Conservation (phyloP, 2,888 invertebrate species). For the Andrena camellia region DNA sequence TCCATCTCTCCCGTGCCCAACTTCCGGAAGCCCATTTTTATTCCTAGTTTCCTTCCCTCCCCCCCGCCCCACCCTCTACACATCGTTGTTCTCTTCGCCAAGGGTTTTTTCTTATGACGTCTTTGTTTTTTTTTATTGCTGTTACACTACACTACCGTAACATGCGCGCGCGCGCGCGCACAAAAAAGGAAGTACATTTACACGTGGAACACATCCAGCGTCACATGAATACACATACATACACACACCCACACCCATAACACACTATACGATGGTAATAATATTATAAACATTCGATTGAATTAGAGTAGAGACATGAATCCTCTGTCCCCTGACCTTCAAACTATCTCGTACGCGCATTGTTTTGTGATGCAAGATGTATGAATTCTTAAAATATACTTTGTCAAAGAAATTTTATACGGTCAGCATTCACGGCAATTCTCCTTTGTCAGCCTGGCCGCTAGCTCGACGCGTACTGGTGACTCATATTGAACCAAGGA, state of each 20-base stretch:
- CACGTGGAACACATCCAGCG: constrained; percentile 64
- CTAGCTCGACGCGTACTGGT: constrained; percentile 40
- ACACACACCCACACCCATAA: not conserved
- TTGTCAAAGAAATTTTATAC: constrained; percentile 41
- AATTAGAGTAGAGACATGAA: constrained; percentile 75
- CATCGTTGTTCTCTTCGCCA: constrained; percentile 81
- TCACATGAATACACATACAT: constrained; percentile 58
- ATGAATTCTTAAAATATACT: constrained; percentile 74
- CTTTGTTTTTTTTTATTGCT: constrained; percentile 80
- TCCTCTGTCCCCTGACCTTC: constrained; percentile 75
- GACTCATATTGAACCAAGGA: constrained; percentile 57
- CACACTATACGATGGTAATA: constrained; percentile 77
- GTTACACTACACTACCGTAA: constrained; percentile 75
- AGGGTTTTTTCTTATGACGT: constrained; percentile 77
- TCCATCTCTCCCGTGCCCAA: constrained; percentile 72
- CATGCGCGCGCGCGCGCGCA: constrained; percentile 71
- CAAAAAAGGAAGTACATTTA: constrained; percentile 49
- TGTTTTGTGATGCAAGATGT: constrained; percentile 81
- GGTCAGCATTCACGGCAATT: constrained; percentile 24
- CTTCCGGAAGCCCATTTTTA: constrained; percentile 75
- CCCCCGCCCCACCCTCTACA: constrained; percentile 54
- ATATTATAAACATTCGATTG: constrained; percentile 78
- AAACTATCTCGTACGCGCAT: constrained; percentile 75
- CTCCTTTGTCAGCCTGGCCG: constrained; percentile 27
- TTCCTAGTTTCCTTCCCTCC: constrained; percentile 68